Evolutionary conservation across 2,113 vertebrate genomes (phyloP).

Genomic region (Platysteira castanea): DNA sequence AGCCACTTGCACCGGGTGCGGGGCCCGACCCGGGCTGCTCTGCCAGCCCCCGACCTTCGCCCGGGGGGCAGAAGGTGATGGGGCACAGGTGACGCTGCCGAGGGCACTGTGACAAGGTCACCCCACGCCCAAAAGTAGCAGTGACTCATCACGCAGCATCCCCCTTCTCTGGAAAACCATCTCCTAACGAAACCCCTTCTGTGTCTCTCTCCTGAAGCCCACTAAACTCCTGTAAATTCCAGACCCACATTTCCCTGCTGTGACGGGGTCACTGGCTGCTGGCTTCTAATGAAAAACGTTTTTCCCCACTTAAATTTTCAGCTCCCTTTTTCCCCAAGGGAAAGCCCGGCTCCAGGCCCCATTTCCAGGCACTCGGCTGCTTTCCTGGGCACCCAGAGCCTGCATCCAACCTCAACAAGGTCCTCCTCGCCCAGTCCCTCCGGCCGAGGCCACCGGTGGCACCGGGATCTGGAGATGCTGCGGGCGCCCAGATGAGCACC

Average conservation of each 20-base stretch:
- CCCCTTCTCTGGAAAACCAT: background rate
- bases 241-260: background rate
- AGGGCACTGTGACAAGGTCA: background rate
- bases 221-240: background rate
- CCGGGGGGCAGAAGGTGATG: background rate
- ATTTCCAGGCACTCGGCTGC: background rate
- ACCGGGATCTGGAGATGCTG: background rate
- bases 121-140: background rate
- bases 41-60: background rate
- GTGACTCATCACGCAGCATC: background rate
- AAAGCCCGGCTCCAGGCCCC: background rate
- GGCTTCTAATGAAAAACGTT: background rate
- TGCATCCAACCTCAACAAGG: background rate
- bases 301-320: background rate
- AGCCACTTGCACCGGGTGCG: background rate
- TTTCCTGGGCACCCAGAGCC: background rate
- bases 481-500: background rate
- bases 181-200: background rate
- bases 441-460: background rate
- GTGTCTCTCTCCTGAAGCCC: background rate
- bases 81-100: background rate
- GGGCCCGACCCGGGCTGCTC: fast-evolving
- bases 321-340: background rate
- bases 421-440: fast-evolving
- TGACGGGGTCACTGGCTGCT: background rate